A percentile compares a stretch with the other conserved stretches of the same genome.
These are phyloP conservation scores for Griposia aprilina DNA, from an alignment of 2,888 invertebrate species.

Conservation along the genomic window DNA sequence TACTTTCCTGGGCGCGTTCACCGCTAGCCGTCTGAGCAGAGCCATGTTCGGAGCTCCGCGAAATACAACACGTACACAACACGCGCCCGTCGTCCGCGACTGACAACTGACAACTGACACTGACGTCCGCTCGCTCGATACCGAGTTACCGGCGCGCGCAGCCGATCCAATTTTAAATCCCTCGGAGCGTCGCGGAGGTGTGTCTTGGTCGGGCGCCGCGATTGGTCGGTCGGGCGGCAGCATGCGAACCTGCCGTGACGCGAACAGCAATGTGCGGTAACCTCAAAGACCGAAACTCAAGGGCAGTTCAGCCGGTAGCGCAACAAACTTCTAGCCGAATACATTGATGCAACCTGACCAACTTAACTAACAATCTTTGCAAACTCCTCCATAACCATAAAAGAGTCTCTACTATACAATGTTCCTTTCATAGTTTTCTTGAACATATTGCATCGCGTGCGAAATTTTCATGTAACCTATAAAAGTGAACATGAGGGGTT, in stretches of 20 bases:
- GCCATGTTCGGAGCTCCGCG: slow-evolving; percentile 85
- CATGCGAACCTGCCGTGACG: slow-evolving; percentile 63
- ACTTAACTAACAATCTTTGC: slow-evolving; percentile 4
- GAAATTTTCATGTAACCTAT: slow-evolving; percentile 39
- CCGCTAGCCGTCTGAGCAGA: slow-evolving; percentile 86
- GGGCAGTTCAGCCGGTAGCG: slow-evolving; percentile 51
- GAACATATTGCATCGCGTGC: slow-evolving; percentile 30
- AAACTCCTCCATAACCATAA: background rate
- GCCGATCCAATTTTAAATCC: slow-evolving; percentile 86
- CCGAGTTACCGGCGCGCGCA: slow-evolving; percentile 85
- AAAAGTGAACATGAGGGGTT: slow-evolving; percentile 43
- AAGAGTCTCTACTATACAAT: background rate
- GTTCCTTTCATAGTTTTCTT: slow-evolving; percentile 1
- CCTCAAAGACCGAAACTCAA: slow-evolving; percentile 62
- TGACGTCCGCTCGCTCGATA: slow-evolving; percentile 85
- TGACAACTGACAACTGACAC: slow-evolving; percentile 82
- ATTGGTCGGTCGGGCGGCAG: slow-evolving; percentile 79
- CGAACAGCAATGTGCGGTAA: slow-evolving; percentile 63
- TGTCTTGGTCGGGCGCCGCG: slow-evolving; percentile 78
- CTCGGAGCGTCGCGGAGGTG: slow-evolving; percentile 82
- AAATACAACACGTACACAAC: slow-evolving; percentile 77
- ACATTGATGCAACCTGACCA: slow-evolving; percentile 24
- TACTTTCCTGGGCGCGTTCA: slow-evolving; percentile 81
- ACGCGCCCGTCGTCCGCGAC: slow-evolving; percentile 80
- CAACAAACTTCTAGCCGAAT: slow-evolving; percentile 20